phyloP scores from a whole-genome alignment of 2,888 invertebrate genomes.

The Mallateleia sp. region DNA sequence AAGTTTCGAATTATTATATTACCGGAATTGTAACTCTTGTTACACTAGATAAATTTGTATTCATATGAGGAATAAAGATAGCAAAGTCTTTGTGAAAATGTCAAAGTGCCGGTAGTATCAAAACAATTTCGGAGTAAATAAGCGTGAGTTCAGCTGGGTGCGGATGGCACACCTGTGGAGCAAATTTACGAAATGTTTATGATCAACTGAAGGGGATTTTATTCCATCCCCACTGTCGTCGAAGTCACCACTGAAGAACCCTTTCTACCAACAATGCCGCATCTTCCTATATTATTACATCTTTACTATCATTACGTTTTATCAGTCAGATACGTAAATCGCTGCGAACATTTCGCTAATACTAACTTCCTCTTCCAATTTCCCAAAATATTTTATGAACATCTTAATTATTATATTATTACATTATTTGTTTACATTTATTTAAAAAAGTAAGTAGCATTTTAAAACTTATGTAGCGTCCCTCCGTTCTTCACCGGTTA shows the following conservation, averaged over 20 bases:
- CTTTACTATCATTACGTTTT: conserved; percentile 85
- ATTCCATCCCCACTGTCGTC: conserved; percentile 77
- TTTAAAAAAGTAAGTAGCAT: too few relatives aligned
- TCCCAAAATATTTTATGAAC: not conserved
- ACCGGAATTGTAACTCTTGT: too few relatives aligned
- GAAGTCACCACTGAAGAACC: conserved; percentile 81
- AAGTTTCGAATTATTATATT: too few relatives aligned
- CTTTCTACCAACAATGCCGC: conserved; percentile 85
- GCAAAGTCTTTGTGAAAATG: too few relatives aligned
- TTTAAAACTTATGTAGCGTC: conserved; percentile 52
- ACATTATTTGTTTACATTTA: too few relatives aligned
- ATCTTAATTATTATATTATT: conserved; percentile 7
- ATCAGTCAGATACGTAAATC: conserved; percentile 78
- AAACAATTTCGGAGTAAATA: too few relatives aligned
- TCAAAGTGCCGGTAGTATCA: too few relatives aligned
- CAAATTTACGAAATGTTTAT: too few relatives aligned
- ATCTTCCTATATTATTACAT: conserved; percentile 88
- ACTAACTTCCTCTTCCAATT: not conserved
- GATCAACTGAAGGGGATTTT: conserved; percentile 87
- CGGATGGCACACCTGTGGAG: too few relatives aligned
- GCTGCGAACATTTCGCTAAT: conserved; percentile 8
- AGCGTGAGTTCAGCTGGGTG: too few relatives aligned
- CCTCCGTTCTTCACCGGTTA: conserved; percentile 55
- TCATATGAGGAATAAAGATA: too few relatives aligned
- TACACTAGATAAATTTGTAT: too few relatives aligned